Evolutionary conservation across 2,888 invertebrate species (phyloP).

Genomic region (Marronus borbonicus): DNA sequence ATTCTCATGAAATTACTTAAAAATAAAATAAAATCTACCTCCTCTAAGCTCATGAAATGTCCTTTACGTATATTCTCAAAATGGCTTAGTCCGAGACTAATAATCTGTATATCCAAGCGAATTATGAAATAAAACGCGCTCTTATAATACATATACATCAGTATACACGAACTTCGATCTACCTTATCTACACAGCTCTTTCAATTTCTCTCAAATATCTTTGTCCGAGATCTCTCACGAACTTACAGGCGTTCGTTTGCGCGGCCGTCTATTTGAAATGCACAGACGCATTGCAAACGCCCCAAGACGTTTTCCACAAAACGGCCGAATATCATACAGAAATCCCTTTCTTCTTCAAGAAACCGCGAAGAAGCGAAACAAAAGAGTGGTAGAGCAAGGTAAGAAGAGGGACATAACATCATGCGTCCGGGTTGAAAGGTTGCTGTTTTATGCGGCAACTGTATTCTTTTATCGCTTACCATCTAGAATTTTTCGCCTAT

Average conservation of each 20-base stretch:
- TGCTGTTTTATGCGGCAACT: not conserved
- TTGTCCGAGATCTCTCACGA: not conserved
- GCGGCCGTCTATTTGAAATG: slow-evolving; percentile 38
- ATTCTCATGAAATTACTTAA: no score
- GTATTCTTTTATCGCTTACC: not conserved
- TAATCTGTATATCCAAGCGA: no score
- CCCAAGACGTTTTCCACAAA: slow-evolving; percentile 21
- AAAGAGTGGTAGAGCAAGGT: no score
- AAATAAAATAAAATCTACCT: no score
- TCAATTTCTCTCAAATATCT: not conserved
- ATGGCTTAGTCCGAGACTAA: no score
- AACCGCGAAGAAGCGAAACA: not conserved
- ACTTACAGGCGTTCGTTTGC: not conserved
- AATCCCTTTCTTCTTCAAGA: not conserved
- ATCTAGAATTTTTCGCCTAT: not conserved
- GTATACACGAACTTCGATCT: no score
- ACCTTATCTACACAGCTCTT: no score
- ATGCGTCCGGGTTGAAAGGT: not conserved
- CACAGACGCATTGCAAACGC: slow-evolving; percentile 13
- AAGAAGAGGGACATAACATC: not conserved
- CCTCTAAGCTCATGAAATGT: no score
- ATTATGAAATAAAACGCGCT: no score
- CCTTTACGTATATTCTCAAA: no score
- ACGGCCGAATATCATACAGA: slow-evolving; percentile 28
- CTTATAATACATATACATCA: no score